Base-by-base conservation (phyloP, 2,797 vertebrate species). In the Lithobates sylvaticus region DNA sequence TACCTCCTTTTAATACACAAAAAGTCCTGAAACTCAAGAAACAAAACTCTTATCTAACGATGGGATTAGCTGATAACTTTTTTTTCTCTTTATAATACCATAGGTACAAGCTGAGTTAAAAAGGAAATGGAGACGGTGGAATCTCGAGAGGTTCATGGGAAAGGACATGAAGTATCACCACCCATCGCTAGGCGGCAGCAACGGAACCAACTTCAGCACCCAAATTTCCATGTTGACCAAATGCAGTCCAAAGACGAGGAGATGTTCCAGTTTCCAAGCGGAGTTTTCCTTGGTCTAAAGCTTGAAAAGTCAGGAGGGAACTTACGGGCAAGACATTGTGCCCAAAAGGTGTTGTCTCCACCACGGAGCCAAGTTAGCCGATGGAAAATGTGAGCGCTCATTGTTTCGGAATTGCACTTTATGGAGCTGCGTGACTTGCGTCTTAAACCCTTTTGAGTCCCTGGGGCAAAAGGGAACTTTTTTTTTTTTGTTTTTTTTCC, bases 91-190 rank as follows among this genome's bases (percentile, higher is more conserved):
- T 0, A 3, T 9, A 9, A 3, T 13, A 54, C 16, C 5, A 16
- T 54, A 99, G 98, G 98, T 99, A 75, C 98, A 99, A 91, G 96
- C 91, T 0, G 98, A 99, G 89, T 95, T 99, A 87, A 97, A 98
- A 91, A 93, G 98, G 85, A 99, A 99, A 91, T 99, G 98, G 98
- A 90, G 98, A 65, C 92, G 97, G 91, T 99, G 98, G 97, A 96
- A 97, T 44, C 90, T 96, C 72, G 96, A 99, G 90, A 91, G 96
- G 89, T 94, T 97, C 89, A 93, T 98, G 91, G 94, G 96, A 87
- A 94, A 96, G 0, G 96, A 95, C 88, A 93, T 95, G 92, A 98
- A 99, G 90, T 97, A 97, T 88, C 97, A 97, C 85, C 96, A 98
- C 73, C 96, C 97, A 0, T 97, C 96, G 0, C 93, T 96, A 42